Percentiles rank a stretch among this genome's conserved stretches.
These are phyloP conservation scores for Pterois miles DNA, from an alignment of 2,797 vertebrate species.

Conservation along the genomic window DNA sequence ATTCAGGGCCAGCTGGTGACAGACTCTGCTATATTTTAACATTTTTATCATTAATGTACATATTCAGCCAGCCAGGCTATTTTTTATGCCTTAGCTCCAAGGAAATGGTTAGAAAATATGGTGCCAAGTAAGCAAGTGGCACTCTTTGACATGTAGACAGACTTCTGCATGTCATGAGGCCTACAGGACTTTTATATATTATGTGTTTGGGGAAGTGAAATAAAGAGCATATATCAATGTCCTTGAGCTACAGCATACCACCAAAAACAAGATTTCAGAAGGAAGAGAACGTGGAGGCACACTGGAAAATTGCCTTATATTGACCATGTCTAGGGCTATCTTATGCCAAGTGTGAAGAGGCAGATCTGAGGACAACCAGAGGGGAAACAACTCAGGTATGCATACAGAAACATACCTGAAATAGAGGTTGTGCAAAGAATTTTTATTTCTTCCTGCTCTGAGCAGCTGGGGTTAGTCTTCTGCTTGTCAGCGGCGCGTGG, in stretches of 20 bases:
- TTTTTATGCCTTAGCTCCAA: neutral
- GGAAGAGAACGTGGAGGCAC: neutral
- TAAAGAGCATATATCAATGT: neutral
- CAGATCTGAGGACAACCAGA: neutral
- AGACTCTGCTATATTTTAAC: neutral
- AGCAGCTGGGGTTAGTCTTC: neutral
- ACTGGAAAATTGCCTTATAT: neutral
- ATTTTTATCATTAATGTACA: neutral
- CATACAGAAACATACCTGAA: neutral
- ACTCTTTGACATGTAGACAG: neutral
- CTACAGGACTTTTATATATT: neutral
- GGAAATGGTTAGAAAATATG: neutral
- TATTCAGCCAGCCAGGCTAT: neutral
- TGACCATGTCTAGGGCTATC: neutral
- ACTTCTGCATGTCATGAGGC: neutral
- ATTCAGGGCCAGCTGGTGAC: constrained; percentile 1
- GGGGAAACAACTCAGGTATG: neutral
- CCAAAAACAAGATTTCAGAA: neutral
- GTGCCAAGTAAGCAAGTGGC: neutral
- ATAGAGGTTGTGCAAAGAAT: neutral
- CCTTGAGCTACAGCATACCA: neutral
- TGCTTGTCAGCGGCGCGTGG: neutral
- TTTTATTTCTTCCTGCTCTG: neutral
- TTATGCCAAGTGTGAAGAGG: neutral
- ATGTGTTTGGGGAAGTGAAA: neutral